A percentile compares a stretch with the other conserved stretches of the same genome.
These are phyloP conservation scores for Zalophus californianus DNA, from an alignment of 2,797 vertebrate genomes.

Conservation along the genomic window DNA sequence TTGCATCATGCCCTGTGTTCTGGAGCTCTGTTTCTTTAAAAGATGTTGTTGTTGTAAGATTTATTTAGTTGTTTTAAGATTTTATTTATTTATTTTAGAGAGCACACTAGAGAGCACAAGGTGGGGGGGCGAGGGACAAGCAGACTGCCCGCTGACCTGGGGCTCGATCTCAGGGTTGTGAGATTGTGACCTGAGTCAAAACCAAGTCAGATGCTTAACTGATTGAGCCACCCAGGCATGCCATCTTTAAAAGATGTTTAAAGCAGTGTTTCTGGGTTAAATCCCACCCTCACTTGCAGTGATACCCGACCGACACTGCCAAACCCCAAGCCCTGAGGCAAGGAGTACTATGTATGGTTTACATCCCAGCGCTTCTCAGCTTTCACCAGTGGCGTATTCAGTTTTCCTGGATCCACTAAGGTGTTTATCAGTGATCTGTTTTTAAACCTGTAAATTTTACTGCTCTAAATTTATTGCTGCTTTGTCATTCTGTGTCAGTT, in stretches of 20 bases:
- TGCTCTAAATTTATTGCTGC: not conserved
- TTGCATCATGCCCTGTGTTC: not conserved
- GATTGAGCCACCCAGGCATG: not conserved
- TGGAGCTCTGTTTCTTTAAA: constrained; percentile 16
- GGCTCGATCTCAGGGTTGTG: not conserved
- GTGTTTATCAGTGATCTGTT: not conserved
- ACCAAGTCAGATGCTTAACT: not conserved
- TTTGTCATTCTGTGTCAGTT: not conserved
- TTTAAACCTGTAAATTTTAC: not conserved
- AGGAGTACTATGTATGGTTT: not conserved
- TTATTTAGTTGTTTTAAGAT: not conserved
- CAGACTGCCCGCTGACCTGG: not conserved
- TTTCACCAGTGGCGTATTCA: not conserved
- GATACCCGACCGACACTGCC: not conserved
- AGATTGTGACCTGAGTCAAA: not conserved
- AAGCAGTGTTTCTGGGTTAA: not conserved
- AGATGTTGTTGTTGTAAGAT: not conserved
- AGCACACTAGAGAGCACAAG: not conserved
- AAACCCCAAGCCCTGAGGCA: not conserved
- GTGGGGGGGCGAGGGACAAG: not conserved
- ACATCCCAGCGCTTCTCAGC: not conserved
- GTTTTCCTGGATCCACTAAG: not conserved
- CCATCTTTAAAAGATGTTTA: constrained; percentile 7
- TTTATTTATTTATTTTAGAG: not conserved
- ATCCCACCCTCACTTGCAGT: not conserved